Percentiles rank a stretch among this genome's conserved stretches.
phyloP scores from a whole-genome alignment of 2,888 invertebrate species.

The Galerucella pusilla region DNA sequence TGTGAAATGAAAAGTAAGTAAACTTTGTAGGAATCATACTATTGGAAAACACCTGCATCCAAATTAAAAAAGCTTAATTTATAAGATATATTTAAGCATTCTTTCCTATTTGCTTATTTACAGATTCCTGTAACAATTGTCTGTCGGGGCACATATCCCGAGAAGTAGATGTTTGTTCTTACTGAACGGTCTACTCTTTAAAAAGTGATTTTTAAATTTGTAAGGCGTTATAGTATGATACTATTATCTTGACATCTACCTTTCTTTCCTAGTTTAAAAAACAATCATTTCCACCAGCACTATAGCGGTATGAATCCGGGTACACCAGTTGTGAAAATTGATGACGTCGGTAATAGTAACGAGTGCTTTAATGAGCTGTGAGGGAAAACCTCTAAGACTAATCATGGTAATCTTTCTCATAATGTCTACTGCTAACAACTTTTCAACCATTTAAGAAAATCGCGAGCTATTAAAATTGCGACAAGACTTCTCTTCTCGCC shows the following conservation, averaged over 20 bases:
- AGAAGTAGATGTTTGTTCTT: no score
- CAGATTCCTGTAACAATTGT: no score
- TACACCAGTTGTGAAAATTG: conserved; percentile 61
- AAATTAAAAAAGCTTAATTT: background rate
- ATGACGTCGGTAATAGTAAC: conserved; percentile 63
- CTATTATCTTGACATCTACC: no score
- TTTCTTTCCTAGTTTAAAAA: background rate
- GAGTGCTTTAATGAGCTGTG: conserved; percentile 62
- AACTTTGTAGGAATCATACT: background rate
- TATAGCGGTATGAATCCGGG: conserved; percentile 61
- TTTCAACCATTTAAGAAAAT: conserved; percentile 66
- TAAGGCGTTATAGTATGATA: no score
- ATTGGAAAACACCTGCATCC: background rate
- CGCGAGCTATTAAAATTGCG: conserved; percentile 64
- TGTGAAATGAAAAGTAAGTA: background rate
- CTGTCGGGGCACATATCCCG: no score
- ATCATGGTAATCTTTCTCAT: conserved; percentile 64
- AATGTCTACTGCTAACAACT: conserved; percentile 65
- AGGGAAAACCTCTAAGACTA: conserved; percentile 65
- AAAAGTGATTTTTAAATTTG: no score
- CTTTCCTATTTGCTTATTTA: background rate
- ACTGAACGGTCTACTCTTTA: no score
- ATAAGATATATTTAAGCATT: background rate
- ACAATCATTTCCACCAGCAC: conserved; percentile 35
- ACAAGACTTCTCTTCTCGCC: conserved; percentile 59